Conservation (phyloP, 1,140 invertebrate genomes). For the Apocrypta bakeri region DNA sequence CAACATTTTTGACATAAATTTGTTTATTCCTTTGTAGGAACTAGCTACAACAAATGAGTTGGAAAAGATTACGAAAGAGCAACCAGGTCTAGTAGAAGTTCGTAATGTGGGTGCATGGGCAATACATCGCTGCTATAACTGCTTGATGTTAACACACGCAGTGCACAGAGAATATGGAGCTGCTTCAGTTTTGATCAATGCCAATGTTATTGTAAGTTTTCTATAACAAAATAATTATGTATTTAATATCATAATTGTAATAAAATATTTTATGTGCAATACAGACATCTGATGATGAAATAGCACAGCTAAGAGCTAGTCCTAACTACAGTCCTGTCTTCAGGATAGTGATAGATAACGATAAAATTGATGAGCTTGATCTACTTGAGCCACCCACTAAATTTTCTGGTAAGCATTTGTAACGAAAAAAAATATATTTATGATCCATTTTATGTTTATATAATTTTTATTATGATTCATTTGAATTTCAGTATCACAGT, state of each 20-base stretch:
- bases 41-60: slow-evolving; percentile 68
- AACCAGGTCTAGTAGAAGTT: slow-evolving; percentile 70
- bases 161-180: slow-evolving; percentile 73
- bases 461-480: not conserved
- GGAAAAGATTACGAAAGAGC: slow-evolving; percentile 72
- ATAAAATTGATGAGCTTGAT: slow-evolving; percentile 60
- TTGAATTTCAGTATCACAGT: slow-evolving; percentile 61
- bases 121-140: slow-evolving; percentile 73
- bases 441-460: slow-evolving; percentile 35
- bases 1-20: not conserved
- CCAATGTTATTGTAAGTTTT: slow-evolving; percentile 71
- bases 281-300: slow-evolving; percentile 66
- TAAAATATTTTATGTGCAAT: slow-evolving; percentile 30
- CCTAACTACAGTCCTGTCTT: slow-evolving; percentile 69
- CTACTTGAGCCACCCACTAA: slow-evolving; percentile 62
- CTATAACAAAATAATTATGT: not conserved
- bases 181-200: slow-evolving; percentile 71
- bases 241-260: not conserved
- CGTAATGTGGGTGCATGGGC: slow-evolving; percentile 73
- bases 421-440: not conserved
- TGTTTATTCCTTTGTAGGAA: slow-evolving; percentile 61
- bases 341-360: slow-evolving; percentile 68
- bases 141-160: slow-evolving; percentile 74
- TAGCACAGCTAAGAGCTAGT: slow-evolving; percentile 65
- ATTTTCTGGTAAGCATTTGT: slow-evolving; percentile 63